Percentiles rank a stretch among this genome's conserved stretches.
phyloP scores from a whole-genome alignment of 2,888 invertebrate species.

The Latheticus oryzae region DNA sequence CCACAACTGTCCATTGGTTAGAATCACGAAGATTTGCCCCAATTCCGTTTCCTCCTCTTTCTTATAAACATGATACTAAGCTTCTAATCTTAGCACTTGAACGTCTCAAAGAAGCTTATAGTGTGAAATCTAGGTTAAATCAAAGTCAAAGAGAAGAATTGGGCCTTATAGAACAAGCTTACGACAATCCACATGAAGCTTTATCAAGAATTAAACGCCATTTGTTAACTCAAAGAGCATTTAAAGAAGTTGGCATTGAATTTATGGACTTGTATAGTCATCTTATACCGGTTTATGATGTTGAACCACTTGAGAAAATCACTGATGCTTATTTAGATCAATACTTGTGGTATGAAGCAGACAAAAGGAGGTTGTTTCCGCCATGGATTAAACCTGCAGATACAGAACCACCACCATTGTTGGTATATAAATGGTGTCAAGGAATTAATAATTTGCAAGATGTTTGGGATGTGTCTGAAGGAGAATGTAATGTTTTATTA shows the following conservation, averaged over 20 bases:
- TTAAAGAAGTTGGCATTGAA: slow-evolving; percentile 99
- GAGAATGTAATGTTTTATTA: slow-evolving; percentile 97
- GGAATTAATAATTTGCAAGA: slow-evolving; percentile 97
- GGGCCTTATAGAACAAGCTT: slow-evolving; percentile 99
- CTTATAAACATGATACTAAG: slow-evolving; percentile 99
- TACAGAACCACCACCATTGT: slow-evolving; percentile 92
- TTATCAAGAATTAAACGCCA: slow-evolving; percentile 99
- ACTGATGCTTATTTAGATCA: slow-evolving; percentile 99
- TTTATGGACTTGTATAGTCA: slow-evolving; percentile 99
- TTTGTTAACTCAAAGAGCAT: slow-evolving; percentile 96
- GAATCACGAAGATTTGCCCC: slow-evolving; percentile 98
- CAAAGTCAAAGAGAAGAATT: slow-evolving; percentile 99
- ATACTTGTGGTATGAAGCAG: slow-evolving; percentile 99
- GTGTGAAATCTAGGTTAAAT: slow-evolving; percentile 96
- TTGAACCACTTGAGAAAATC: slow-evolving; percentile 99
- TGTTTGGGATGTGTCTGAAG: slow-evolving; percentile 99
- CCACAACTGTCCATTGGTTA: slow-evolving; percentile 99
- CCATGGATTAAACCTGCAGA: slow-evolving; percentile 99
- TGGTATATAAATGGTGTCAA: slow-evolving; percentile 99
- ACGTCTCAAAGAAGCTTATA: slow-evolving; percentile 96
- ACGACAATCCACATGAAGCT: slow-evolving; percentile 99
- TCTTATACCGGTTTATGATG: slow-evolving; percentile 98
- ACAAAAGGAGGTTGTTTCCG: slow-evolving; percentile 95
- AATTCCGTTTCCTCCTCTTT: slow-evolving; percentile 98
- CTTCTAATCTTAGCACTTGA: slow-evolving; percentile 96